Conservation (phyloP, 1,140 invertebrate species). For the Drosophila neocordata region DNA sequence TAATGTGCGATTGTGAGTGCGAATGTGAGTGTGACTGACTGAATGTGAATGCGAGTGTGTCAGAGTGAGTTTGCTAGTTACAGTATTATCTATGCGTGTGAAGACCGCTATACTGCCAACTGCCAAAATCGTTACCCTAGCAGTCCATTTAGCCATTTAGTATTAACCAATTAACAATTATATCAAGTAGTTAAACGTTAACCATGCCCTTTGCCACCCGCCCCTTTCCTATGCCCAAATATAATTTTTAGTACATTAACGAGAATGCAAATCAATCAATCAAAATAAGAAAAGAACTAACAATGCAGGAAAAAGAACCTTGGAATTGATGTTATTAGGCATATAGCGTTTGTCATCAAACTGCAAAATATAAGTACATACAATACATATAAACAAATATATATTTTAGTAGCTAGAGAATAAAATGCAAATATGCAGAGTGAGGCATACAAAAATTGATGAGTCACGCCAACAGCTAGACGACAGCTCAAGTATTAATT, state of each 20-base stretch:
- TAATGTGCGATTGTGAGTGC: slow-evolving; percentile 23
- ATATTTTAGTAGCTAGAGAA: slow-evolving; percentile 11
- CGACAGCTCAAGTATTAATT: slow-evolving; percentile 43
- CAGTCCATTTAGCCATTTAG: slow-evolving; percentile 39
- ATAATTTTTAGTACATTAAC: slow-evolving; percentile 2
- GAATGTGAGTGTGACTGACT: slow-evolving; percentile 15
- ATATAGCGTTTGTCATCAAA: slow-evolving; percentile 3
- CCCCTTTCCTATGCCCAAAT: slow-evolving; percentile 5
- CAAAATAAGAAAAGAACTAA: slow-evolving; percentile 36
- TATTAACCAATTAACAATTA: slow-evolving; percentile 46
- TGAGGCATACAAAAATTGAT: slow-evolving; percentile 18
- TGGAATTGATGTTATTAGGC: slow-evolving; percentile 51
- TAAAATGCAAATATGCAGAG: slow-evolving; percentile 12
- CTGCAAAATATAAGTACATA: not conserved
- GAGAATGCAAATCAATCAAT: slow-evolving; percentile 37
- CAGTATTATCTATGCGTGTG: slow-evolving; percentile 69
- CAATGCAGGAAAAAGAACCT: slow-evolving; percentile 29
- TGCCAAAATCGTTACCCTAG: slow-evolving; percentile 66
- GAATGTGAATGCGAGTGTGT: slow-evolving; percentile 16
- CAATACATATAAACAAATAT: slow-evolving; percentile 3
- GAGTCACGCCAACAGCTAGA: slow-evolving; percentile 1
- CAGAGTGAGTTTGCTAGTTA: slow-evolving; percentile 44
- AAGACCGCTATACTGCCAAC: slow-evolving; percentile 59
- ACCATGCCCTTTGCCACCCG: slow-evolving; percentile 26
- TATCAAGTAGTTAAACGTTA: slow-evolving; percentile 45